Conservation (phyloP, 1,140 invertebrate genomes). For the Ceratina calcarata region DNA sequence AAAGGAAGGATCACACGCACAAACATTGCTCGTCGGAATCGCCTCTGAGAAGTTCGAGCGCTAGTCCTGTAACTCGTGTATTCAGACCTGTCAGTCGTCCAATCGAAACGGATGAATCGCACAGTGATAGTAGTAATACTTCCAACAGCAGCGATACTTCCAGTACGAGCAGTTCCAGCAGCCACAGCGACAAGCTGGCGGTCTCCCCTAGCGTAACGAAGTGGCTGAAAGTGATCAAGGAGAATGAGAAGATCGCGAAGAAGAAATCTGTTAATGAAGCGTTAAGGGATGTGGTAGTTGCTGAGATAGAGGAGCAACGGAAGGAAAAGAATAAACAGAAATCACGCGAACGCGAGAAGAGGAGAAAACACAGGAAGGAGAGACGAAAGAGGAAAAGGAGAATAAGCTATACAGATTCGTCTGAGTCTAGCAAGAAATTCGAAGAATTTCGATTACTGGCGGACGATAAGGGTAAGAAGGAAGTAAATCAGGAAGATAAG, state of each 20-base stretch:
- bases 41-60: slow-evolving; percentile 6
- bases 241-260: slow-evolving; percentile 77
- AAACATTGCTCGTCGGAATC: slow-evolving; percentile 29
- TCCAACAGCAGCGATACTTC: slow-evolving; percentile 14
- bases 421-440: slow-evolving; percentile 21
- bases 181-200: slow-evolving; percentile 32
- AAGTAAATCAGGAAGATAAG: slow-evolving; percentile 63
- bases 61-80: slow-evolving; percentile 7
- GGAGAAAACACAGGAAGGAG: slow-evolving; percentile 64
- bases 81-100: background rate
- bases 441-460: slow-evolving; percentile 52
- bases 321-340: slow-evolving; percentile 68
- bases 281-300: slow-evolving; percentile 76
- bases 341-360: slow-evolving; percentile 66
- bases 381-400: slow-evolving; percentile 61
- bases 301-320: slow-evolving; percentile 75
- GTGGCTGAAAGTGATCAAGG: slow-evolving; percentile 75
- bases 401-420: slow-evolving; percentile 15
- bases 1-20: background rate
- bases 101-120: background rate
- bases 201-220: slow-evolving; percentile 67
- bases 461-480: slow-evolving; percentile 76
- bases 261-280: slow-evolving; percentile 74
- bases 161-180: slow-evolving; percentile 41
- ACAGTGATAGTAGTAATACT: background rate